Evolutionary conservation across 1,140 invertebrate species (phyloP).

Genomic region (Doryteuthis pealeii): DNA sequence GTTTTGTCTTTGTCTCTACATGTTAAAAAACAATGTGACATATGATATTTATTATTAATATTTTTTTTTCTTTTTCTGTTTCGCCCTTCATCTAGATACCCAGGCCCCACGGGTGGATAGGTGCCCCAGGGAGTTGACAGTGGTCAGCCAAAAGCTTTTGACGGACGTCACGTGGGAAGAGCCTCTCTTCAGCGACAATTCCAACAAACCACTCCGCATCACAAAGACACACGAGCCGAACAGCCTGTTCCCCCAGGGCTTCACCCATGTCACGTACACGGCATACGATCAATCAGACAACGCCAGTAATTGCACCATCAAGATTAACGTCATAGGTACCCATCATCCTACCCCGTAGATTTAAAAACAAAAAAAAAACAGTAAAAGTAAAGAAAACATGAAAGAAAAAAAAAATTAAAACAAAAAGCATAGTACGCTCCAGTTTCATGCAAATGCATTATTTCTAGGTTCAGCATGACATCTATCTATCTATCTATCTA

Average conservation of each 20-base stretch:
- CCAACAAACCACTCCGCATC: conserved; percentile 60
- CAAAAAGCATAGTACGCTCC: not conserved
- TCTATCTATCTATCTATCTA: too few species aligned
- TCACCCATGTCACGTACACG: conserved; percentile 66
- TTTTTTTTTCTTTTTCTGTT: not conserved
- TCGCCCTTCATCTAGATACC: conserved; percentile 60
- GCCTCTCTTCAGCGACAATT: conserved; percentile 73
- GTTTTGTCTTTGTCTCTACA: too few species aligned
- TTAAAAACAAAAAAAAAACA: conserved; percentile 26
- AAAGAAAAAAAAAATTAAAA: not conserved
- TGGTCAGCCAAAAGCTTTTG: conserved; percentile 59
- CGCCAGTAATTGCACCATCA: conserved; percentile 66
- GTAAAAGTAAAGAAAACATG: not conserved
- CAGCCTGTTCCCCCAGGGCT: conserved; percentile 64
- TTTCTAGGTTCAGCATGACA: not conserved
- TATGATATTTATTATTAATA: too few species aligned
- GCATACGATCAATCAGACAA: conserved; percentile 68
- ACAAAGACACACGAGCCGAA: conserved; percentile 62
- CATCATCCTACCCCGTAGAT: too few species aligned
- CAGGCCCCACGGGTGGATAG: conserved; percentile 69
- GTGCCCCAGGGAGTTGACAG: conserved; percentile 66
- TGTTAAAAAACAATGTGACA: too few species aligned
- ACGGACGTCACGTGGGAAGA: conserved; percentile 68
- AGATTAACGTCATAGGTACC: conserved; percentile 69
- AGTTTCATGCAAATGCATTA: not conserved